Base-by-base conservation (phyloP, 1,140 invertebrate species). In the Danaus melanippus region DNA sequence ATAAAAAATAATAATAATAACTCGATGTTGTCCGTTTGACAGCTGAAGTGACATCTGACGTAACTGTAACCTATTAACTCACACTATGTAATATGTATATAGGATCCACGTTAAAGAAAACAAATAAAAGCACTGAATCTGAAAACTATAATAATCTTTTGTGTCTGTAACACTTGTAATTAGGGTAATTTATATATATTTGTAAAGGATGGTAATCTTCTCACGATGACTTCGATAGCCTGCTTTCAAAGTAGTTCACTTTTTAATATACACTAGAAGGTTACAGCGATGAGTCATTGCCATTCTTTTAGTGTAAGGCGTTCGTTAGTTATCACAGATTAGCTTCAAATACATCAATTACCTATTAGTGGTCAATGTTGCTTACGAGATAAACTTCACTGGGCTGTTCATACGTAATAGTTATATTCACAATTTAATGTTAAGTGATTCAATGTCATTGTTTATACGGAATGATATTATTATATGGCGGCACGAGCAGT, bases 351-450 rank as follows among this genome's bases (percentile, higher is more conserved):
- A 58, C 56, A 77, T 77, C 70, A 76, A 77, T 71, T 78, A 79
- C 60, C 53, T 69, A 67, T 80, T 79, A 80, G 72, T 70, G 64
- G 69, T 84, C 74, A 74, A 76, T 86, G 83, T 86, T 64, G 83
- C 83, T 86, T 83, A 66, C 21, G 69, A 60, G 56, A 63, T 63
- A 70, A 65, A 40, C 32, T 49, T 47, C 75, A 84, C 72, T 72
- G 77, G 79, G 79, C 77, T 82, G 76, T 85, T 82, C 70, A 83
- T 86, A 86, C 80, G 78, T 86, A 84, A 80, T 84, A 86, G 79
- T 79, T 76, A 71, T 72, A 81, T 74, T 77, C 76, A 80, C 77
- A 73, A 65, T 66, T 71, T 83, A 79, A 79, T 69, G 49, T 54
- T 83, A 83, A 82, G 75, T 61, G 51, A 55, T 55, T 15, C 47